Base-by-base conservation (phyloP, 2,888 invertebrate genomes). In the Trissolcus japonicus region DNA sequence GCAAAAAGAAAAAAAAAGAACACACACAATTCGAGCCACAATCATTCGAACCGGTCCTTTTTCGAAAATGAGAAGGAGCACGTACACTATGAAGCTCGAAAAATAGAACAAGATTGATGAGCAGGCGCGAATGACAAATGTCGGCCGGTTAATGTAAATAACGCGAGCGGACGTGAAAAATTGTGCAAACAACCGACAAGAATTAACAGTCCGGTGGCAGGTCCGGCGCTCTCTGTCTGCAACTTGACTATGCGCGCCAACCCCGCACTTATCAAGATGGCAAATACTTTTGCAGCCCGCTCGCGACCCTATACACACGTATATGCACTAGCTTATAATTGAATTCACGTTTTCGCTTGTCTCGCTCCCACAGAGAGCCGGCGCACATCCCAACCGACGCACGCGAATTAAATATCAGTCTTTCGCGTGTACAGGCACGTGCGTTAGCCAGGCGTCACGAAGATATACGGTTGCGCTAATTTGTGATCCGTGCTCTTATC, bases 401-500 rank as follows among this genome's bases (percentile, higher is more conserved):
- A 85, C 82, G 84, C 84, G 81, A 85, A 86, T 86, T 84, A 85
- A 87, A 86, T 87, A 87, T 85, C 84, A 79, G 72, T 80, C 78
- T 80, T 81, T 85, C 83, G 83, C 83, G 84, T 85, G 83, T 83
- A 83, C 83, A 80, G 83, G 82, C 83, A 81, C 81, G 82, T 82
- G 81, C 82, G 79, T 82, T 81, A 69, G 76, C 67, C 79, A 73
- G 85, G 84, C 83, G 84, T 81, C 84, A 83, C 82, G 82, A 85
- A 86, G 86, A 87, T 86, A 85, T 85, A 87, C 86, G 84, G 85
- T 80, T 79, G 76, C 77, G 81, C 84, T 86, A 88, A 87, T 87
- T 88, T 86, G 84, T 83, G 85, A 84, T 84, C 83, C 83, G 84
- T 82, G 84, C 84, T 83, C 81, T 84, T 86, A 85, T 86, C 84